Evolutionary conservation across 2,113 vertebrate species (phyloP).

Genomic region (Quiscalus mexicanus): DNA sequence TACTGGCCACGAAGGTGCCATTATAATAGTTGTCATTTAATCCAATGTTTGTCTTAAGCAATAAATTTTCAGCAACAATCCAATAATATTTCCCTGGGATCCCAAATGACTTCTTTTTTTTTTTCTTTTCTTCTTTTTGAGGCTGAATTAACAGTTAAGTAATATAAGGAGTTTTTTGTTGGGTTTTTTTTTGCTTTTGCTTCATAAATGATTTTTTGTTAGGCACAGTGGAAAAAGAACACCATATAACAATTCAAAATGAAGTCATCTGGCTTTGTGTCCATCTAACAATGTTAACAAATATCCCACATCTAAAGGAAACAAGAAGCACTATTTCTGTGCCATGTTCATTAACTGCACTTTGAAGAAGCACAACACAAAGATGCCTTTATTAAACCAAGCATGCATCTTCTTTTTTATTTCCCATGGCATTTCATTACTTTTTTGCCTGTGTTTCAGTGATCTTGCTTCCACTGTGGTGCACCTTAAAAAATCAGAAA

Average conservation of each 20-base stretch:
- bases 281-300: slow-evolving; percentile 27
- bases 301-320: slow-evolving; percentile 7
- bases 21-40: slow-evolving; percentile 34
- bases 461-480: not conserved
- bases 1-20: slow-evolving; percentile 16
- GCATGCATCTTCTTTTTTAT: not conserved
- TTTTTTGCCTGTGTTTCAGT: not conserved
- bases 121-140: not conserved
- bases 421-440: not conserved
- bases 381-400: not conserved
- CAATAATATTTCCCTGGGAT: slow-evolving; percentile 26
- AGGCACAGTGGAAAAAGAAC: slow-evolving; percentile 44
- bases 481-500: not conserved
- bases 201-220: slow-evolving; percentile 48
- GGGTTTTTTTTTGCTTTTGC: not conserved
- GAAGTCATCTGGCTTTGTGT: slow-evolving; percentile 52
- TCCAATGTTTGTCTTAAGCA: slow-evolving; percentile 57
- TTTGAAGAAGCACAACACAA: not conserved
- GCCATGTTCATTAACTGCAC: not conserved
- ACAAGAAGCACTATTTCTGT: not conserved
- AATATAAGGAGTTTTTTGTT: not conserved
- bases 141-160: slow-evolving; percentile 33
- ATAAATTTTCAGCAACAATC: slow-evolving; percentile 40
- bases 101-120: not conserved
- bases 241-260: slow-evolving; percentile 24